These are phyloP conservation scores for Aquatica leii DNA, from an alignment of 2,888 invertebrate genomes.

Conservation along the genomic window DNA sequence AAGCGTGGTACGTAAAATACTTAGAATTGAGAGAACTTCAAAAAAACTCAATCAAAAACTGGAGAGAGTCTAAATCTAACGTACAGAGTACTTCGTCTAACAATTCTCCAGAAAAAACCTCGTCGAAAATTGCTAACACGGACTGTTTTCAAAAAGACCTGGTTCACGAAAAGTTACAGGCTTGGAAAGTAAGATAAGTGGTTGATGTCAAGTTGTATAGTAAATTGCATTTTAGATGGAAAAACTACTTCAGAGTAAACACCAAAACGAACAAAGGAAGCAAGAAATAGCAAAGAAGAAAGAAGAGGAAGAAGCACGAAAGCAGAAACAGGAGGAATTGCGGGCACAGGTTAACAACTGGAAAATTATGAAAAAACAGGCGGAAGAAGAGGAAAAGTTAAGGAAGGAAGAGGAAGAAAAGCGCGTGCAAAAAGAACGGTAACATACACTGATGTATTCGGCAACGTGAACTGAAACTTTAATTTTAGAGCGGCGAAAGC, in stretches of 20 bases:
- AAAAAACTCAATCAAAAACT: conserved; percentile 58
- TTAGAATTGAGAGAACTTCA: conserved; percentile 59
- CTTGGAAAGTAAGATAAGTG: conserved; percentile 47
- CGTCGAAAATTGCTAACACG: neutral
- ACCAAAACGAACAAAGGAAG: neutral
- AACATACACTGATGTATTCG: conserved; percentile 4
- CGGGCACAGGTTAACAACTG: conserved; percentile 47
- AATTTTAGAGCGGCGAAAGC: conserved; percentile 50
- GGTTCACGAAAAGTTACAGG: conserved; percentile 43
- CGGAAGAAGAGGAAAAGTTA: conserved; percentile 37
- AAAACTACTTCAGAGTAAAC: neutral
- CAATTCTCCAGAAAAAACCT: no score
- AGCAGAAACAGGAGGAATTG: conserved; percentile 46
- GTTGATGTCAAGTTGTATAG: conserved; percentile 10
- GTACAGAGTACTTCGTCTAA: neutral
- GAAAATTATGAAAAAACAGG: conserved; percentile 40
- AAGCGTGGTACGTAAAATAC: conserved; percentile 63
- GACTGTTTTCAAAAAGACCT: conserved; percentile 25
- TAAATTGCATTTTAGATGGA: conserved; percentile 10
- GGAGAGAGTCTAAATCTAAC: conserved; percentile 55
- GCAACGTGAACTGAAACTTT: no score
- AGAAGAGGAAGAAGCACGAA: conserved; percentile 45
- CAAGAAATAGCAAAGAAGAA: conserved; percentile 52
- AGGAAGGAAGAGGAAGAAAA: conserved; percentile 40
- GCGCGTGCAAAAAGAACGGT: conserved; percentile 35